A percentile compares a stretch with the other conserved stretches of the same genome.
These are phyloP conservation scores for Otolemur garnettii DNA, from an alignment of 2,113 vertebrate species.

Conservation along the genomic window DNA sequence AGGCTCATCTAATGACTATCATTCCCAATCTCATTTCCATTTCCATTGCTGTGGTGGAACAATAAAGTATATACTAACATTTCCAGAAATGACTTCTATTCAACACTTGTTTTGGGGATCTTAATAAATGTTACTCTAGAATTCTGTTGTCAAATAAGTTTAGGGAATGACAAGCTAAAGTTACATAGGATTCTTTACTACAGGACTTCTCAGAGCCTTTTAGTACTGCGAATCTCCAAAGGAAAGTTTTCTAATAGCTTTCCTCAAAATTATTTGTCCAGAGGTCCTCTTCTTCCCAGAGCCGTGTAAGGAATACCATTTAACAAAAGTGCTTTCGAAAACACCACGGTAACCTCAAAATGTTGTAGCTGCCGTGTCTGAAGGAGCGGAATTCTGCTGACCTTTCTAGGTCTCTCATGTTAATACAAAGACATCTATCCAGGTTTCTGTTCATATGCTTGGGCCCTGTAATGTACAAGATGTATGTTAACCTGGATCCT, in stretches of 20 bases:
- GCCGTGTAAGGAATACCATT: background rate
- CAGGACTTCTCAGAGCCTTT: background rate
- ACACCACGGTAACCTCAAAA: background rate
- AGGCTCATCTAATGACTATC: background rate
- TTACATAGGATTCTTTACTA: background rate
- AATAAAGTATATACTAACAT: background rate
- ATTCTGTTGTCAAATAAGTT: conserved; percentile 4
- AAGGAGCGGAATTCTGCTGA: background rate
- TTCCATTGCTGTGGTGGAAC: background rate
- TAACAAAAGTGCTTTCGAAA: conserved; percentile 9
- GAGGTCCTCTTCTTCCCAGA: background rate
- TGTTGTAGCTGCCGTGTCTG: background rate
- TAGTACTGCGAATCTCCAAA: background rate
- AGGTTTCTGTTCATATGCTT: background rate
- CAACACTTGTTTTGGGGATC: background rate
- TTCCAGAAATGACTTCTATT: background rate
- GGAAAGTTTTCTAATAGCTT: background rate
- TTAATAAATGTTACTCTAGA: background rate
- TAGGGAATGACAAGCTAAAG: background rate
- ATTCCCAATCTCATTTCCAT: background rate
- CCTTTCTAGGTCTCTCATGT: background rate
- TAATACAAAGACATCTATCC: background rate
- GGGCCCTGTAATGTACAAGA: background rate
- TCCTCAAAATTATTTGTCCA: conserved; percentile 5
- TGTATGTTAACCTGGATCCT: background rate